A percentile compares a stretch with the other conserved stretches of the same genome.
These are phyloP conservation scores for Agonopterix subpropinquella DNA, from an alignment of 2,888 invertebrate species.

Conservation along the genomic window DNA sequence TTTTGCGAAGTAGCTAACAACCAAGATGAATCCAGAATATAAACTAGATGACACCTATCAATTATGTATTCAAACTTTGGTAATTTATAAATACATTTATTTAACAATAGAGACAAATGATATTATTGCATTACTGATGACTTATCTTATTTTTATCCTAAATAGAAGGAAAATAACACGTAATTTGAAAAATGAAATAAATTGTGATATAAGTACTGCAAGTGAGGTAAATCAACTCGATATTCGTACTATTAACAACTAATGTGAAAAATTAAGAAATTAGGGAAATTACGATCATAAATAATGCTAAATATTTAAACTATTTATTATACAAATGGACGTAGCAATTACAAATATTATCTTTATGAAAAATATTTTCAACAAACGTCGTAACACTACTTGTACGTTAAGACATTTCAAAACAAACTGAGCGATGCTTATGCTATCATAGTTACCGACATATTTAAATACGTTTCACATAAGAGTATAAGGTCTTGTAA, in stretches of 20 bases:
- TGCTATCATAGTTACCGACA: too few species aligned
- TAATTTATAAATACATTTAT: conserved; percentile 24
- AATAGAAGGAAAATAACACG: conserved; percentile 7
- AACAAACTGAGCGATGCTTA: neutral
- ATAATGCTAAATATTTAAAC: conserved; percentile 26
- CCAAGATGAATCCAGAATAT: conserved; percentile 10
- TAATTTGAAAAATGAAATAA: too few species aligned
- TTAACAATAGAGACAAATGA: conserved; percentile 26
- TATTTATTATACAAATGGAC: conserved; percentile 58
- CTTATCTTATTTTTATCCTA: conserved; percentile 7
- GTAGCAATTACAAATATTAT: conserved; percentile 40
- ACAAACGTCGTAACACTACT: neutral
- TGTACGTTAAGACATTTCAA: neutral
- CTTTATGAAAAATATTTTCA: neutral
- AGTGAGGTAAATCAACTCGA: neutral
- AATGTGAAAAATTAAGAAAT: conserved; percentile 12
- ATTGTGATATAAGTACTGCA: too few species aligned
- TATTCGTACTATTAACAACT: conserved; percentile 4
- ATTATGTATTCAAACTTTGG: conserved; percentile 32
- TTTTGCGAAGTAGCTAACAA: conserved; percentile 6
- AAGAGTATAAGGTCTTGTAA: too few species aligned
- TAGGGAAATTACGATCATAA: conserved; percentile 16
- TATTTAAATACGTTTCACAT: too few species aligned
- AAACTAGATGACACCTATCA: conserved; percentile 22
- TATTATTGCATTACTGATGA: conserved; percentile 24